Evolutionary conservation across 2,113 vertebrate species (phyloP), one percentile per base, ranked within the genome.

Genomic region (Nettapus auritus): DNA sequence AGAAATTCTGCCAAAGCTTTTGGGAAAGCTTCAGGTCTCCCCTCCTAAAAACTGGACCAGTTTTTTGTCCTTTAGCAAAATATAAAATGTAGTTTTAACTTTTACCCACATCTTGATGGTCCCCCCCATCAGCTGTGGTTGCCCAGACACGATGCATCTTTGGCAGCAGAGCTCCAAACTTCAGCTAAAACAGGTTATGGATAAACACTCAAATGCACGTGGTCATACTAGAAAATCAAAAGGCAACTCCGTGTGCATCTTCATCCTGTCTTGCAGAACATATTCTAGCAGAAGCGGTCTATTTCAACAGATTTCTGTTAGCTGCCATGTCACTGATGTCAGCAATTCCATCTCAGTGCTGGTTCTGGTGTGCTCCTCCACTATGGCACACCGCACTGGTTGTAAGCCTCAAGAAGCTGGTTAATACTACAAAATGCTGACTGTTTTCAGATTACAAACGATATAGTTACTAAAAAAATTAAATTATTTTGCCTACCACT

Each of bases 401-500:
- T 6, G 1, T 26, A 21, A 10, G 55, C n/a, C 46, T 34, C 7
- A 25, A 1, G 11, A 21, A 28, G 16, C 34, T 52, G 34, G 29
- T 50, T 10, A 48, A 64, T 6, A 4, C 34, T 5, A 42, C 34
- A 33, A 55, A 36, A n/a, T 6, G 4, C 17, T 11, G 46, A 33
- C 48, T 16, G 21, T 69, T 8, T n/a, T 22, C 42, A 69, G 23
- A 38, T 31, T 34, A 38, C 11, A 16, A 75, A 26, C 22, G 22
- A 33, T 0, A 5, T 2, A 36, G 31, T 50, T 36, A n/a, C 1
- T 2, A 29, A 50, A 70, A n/a, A n/a, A n/a, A n/a, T 40, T 38
- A 8, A 13, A 8, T 38, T 28, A 21, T 59, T 38, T 20, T 17
- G 33, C 64, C 23, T 66, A 25, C 18, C 29, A 18, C 33, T 77